These are phyloP conservation scores for Escarpia spicata DNA, from an alignment of 2,888 invertebrate species.

Conservation along the genomic window DNA sequence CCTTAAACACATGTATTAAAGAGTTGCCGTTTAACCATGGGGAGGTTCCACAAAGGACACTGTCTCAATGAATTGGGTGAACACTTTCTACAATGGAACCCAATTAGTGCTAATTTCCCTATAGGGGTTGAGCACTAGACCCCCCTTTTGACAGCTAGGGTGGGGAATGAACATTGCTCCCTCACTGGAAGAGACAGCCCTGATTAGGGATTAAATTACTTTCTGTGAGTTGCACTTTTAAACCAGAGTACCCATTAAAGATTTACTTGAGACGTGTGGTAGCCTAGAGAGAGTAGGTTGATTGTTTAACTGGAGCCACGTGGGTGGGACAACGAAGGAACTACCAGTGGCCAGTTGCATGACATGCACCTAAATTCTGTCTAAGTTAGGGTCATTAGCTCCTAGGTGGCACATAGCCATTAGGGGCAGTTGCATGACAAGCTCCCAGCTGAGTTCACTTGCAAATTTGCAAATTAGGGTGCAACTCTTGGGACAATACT, in stretches of 20 bases:
- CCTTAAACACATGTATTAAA: neutral
- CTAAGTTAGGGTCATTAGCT: too few species aligned
- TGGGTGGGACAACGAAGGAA: neutral
- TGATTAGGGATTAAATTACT: neutral
- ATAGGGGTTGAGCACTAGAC: neutral
- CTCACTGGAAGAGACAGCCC: neutral
- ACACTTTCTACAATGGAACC: neutral
- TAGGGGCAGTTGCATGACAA: too few species aligned
- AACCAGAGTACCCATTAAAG: neutral
- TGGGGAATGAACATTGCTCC: neutral
- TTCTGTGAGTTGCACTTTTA: neutral
- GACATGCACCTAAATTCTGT: too few species aligned
- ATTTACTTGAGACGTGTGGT: neutral
- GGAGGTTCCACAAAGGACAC: neutral
- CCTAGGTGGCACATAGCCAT: too few species aligned
- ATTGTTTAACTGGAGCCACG: neutral
- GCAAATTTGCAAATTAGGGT: too few species aligned
- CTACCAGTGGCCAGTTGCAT: neutral
- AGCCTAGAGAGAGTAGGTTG: neutral
- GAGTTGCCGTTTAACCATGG: neutral
- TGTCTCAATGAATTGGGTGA: neutral
- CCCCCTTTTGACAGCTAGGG: neutral
- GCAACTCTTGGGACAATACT: too few species aligned
- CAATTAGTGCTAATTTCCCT: slow-evolving; percentile 6
- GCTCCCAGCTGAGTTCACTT: too few species aligned